Evolutionary conservation across 2,797 vertebrate genomes (phyloP), one percentile per base, ranked within the genome.

Genomic region (Rhinoraja longicauda): DNA sequence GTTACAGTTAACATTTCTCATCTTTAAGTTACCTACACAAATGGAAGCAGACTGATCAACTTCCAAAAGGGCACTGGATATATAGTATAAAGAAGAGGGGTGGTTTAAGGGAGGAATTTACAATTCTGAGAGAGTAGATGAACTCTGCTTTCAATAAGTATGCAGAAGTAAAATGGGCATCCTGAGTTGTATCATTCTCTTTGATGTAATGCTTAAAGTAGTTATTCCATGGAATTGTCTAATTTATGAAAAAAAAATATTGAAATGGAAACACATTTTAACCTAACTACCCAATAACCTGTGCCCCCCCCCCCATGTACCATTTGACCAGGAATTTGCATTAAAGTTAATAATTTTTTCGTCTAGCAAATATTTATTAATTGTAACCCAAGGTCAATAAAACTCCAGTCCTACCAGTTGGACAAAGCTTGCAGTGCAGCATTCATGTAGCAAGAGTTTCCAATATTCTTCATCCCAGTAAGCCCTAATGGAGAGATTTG

Each of bases 381-480:
- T 4, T n/a, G 57, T n/a, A 86, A 62, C 4, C 57, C 32, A 86
- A n/a, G 0, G 26, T 86, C 57, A 32, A 57, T 86, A 32, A 86
- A 88, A 13, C 32, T 32, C 17, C 67, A 9, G n/a, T 75, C 98
- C 95, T 96, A 99, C 99, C 99, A 99, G 95, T 99, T 99, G 93
- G 99, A 99, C 93, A 99, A 96, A 15, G 99, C 99, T 95, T 99
- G 99, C 93, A 99, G 96, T 26, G 99, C 99, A 8, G 99, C 98
- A 0, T 99, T 99, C 99, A 99, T 99, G 95, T 99, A 99, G 96
- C 99, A 99, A n/a, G 99, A 99, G 95, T 99, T 99, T 84, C 99
- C 99, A 0, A 99, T 98, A 94, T 99, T 99, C 96, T 99, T 99
- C 98, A 99, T 99, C 94, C 99, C 99, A 1, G 99, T 99, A 94